Evolutionary conservation across 1,140 invertebrate genomes (phyloP).

Genomic region (Bombus superbus): DNA sequence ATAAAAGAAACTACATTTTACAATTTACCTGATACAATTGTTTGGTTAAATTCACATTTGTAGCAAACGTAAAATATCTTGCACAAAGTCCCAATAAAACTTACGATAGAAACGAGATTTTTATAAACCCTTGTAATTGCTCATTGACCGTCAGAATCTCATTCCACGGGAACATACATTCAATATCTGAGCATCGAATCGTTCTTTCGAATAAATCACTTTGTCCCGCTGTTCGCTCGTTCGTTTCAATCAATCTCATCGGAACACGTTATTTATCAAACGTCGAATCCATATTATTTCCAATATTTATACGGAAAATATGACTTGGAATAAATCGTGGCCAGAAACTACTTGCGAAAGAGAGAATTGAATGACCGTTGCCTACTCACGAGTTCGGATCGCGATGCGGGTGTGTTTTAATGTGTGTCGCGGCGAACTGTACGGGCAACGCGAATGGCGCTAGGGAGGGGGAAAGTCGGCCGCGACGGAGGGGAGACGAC

Average conservation of each 20-base stretch:
- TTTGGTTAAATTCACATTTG: not conserved
- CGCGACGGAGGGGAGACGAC: conserved; percentile 42
- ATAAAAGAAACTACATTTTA: not conserved
- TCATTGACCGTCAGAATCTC: no score
- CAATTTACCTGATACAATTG: not conserved
- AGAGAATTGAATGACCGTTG: conserved; percentile 2
- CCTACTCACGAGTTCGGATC: not conserved
- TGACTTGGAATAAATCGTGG: conserved; percentile 25
- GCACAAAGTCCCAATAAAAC: not conserved
- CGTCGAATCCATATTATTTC: conserved; percentile 21
- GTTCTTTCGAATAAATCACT: conserved; percentile 29
- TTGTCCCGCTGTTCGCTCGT: not conserved
- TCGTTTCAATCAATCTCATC: conserved; percentile 40
- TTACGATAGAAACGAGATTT: not conserved
- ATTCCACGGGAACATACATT: not conserved
- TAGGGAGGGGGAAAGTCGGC: conserved; percentile 59
- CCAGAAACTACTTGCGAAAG: not conserved
- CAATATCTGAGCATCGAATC: not conserved
- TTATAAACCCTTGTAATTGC: not conserved
- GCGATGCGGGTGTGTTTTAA: conserved; percentile 26
- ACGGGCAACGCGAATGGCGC: not conserved
- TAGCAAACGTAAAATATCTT: not conserved
- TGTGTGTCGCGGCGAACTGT: conserved; percentile 15
- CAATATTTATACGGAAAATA: conserved; percentile 43
- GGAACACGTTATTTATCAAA: conserved; percentile 17